Percentiles rank a stretch among this genome's conserved stretches.
Evolutionary conservation across 2,888 invertebrate species (phyloP).

Genomic region (Biston stratarius): DNA sequence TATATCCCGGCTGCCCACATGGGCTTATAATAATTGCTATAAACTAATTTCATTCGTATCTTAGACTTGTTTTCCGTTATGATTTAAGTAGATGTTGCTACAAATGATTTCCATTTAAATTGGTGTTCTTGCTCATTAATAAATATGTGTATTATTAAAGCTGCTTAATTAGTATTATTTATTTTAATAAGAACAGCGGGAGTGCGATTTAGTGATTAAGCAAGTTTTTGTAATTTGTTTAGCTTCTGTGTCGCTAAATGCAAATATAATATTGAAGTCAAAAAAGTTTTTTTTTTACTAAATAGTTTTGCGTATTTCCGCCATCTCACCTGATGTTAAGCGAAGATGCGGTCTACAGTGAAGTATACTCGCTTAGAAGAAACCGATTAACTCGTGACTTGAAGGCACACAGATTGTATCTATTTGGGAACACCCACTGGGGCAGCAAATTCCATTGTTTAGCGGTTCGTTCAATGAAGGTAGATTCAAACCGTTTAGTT

Average conservation of each 20-base stretch:
- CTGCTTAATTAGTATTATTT: slow-evolving; percentile 12
- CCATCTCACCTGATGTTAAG: no score
- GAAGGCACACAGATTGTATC: no score
- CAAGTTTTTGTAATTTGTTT: not conserved
- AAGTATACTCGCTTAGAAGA: no score
- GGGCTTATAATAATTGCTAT: slow-evolving; percentile 25
- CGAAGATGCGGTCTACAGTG: no score
- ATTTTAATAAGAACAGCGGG: slow-evolving; percentile 27
- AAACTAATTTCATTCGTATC: slow-evolving; percentile 44
- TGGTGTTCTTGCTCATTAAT: slow-evolving; percentile 41
- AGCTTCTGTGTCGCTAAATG: not conserved
- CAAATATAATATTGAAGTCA: not conserved
- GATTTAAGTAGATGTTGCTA: slow-evolving; percentile 40
- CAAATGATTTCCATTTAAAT: slow-evolving; percentile 57
- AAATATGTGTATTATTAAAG: slow-evolving; percentile 26
- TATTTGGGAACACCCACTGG: no score
- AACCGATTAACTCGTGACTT: no score
- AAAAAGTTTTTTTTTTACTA: no score
- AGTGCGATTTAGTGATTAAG: not conserved
- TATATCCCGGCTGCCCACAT: slow-evolving; percentile 36
- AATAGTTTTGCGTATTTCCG: no score
- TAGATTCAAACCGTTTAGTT: no score
- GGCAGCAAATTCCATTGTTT: no score
- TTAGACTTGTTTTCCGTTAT: slow-evolving; percentile 44
- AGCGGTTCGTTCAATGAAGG: no score